Conservation (phyloP, 2,113 vertebrate genomes). For the Eptatretus burgeri region DNA sequence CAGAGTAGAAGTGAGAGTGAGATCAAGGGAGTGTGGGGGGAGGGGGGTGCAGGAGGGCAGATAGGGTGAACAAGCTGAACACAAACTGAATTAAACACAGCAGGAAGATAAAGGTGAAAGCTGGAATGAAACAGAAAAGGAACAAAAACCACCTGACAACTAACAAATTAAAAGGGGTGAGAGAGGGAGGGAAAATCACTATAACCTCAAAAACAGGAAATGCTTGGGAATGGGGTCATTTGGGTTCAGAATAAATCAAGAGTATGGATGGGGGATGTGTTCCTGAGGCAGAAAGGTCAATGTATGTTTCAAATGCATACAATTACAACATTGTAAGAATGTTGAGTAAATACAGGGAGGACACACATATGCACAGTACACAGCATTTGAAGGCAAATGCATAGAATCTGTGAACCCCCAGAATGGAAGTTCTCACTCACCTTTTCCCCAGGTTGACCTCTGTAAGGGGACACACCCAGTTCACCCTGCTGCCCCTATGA, state of each 20-base stretch:
- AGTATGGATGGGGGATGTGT: no score
- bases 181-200: no score
- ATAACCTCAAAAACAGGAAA: no score
- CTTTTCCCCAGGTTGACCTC: constrained; percentile 39
- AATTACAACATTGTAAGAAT: neutral
- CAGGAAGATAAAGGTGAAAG: no score
- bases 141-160: constrained; percentile 4
- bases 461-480: constrained; percentile 50
- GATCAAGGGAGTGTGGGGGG: no score
- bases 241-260: no score
- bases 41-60: neutral
- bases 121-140: neutral
- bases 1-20: no score
- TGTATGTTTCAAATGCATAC: neutral
- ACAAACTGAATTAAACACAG: neutral
- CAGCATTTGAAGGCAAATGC: neutral
- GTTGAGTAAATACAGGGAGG: neutral
- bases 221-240: no score
- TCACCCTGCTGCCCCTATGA: constrained; percentile 67
- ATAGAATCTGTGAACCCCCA: constrained; percentile 3
- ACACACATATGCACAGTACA: neutral
- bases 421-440: constrained; percentile 18
- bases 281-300: neutral
- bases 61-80: neutral
- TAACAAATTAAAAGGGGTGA: no score